A percentile compares a stretch with the other conserved stretches of the same genome.
phyloP scores from a whole-genome alignment of 2,797 vertebrate genomes.

The Pempheris klunzingeri region DNA sequence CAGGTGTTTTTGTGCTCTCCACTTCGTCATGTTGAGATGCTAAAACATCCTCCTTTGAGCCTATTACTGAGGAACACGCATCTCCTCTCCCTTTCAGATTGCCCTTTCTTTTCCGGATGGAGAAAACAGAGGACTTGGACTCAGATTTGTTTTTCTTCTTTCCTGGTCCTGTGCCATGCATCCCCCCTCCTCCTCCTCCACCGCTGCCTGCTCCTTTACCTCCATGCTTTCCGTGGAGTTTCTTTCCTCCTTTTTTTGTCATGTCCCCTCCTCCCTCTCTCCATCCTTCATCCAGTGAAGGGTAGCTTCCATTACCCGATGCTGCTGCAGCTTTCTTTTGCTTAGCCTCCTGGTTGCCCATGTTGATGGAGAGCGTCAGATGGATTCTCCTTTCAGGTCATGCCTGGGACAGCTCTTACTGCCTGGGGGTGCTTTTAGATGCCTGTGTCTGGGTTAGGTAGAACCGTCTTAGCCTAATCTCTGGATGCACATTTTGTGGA shows the following conservation, averaged over 20 bases:
- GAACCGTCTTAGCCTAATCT: slow-evolving; percentile 19
- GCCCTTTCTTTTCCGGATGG: slow-evolving; percentile 93
- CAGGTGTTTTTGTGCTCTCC: slow-evolving; percentile 92
- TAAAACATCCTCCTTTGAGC: slow-evolving; percentile 92
- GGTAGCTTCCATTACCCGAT: slow-evolving; percentile 88
- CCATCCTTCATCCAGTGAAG: slow-evolving; percentile 85
- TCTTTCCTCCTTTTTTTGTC: slow-evolving; percentile 91
- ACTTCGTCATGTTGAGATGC: slow-evolving; percentile 87
- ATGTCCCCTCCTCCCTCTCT: slow-evolving; percentile 88
- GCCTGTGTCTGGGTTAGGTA: neutral
- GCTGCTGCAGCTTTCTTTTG: slow-evolving; percentile 88
- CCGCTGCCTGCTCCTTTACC: slow-evolving; percentile 79
- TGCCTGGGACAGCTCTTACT: slow-evolving; percentile 62
- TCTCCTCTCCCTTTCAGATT: slow-evolving; percentile 80
- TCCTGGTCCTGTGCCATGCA: slow-evolving; percentile 68
- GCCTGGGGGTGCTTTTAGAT: slow-evolving; percentile 24
- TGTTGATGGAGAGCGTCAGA: slow-evolving; percentile 73
- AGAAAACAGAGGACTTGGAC: slow-evolving; percentile 93
- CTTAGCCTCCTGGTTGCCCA: slow-evolving; percentile 98
- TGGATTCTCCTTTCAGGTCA: slow-evolving; percentile 85
- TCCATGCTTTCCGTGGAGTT: slow-evolving; percentile 86
- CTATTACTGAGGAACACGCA: slow-evolving; percentile 74
- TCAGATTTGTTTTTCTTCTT: slow-evolving; percentile 94
- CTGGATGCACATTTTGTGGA: slow-evolving; percentile 19
- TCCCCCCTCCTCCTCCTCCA: slow-evolving; percentile 57